Evolutionary conservation across 2,797 vertebrate genomes (phyloP).

Genomic region (Glossophaga mutica): DNA sequence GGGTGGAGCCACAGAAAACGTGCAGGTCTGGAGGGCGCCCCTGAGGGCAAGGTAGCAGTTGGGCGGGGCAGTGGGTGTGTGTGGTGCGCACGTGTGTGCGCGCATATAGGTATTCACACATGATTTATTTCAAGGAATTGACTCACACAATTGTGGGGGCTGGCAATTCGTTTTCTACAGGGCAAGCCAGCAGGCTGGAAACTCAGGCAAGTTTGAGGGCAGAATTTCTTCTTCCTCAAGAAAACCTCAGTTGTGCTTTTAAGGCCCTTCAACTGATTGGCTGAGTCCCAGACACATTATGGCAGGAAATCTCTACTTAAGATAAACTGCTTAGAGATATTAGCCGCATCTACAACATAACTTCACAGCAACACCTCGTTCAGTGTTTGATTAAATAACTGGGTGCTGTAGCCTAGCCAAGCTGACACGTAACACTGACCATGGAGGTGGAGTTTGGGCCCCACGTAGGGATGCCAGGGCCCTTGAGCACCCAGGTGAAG

Average conservation of each 20-base stretch:
- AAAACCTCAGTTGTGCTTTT: not conserved
- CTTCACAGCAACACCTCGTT: not conserved
- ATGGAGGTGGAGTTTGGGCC: rapidly evolving
- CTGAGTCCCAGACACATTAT: not conserved
- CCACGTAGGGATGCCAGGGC: not conserved
- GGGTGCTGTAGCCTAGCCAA: too few relatives aligned
- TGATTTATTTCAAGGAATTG: not conserved
- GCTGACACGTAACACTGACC: not conserved
- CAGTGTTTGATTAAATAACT: not conserved
- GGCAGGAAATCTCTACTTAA: not conserved
- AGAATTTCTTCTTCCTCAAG: not conserved
- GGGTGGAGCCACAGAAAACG: not conserved
- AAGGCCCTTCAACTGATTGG: not conserved
- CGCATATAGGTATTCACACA: not conserved
- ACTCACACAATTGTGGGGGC: not conserved
- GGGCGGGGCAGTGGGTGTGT: not conserved
- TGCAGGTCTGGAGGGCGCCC: not conserved
- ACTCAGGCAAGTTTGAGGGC: not conserved
- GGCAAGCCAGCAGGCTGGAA: not conserved
- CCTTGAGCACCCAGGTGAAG: not conserved
- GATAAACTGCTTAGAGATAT: not conserved
- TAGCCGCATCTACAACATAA: not conserved
- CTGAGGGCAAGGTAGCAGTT: not conserved
- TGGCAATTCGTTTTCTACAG: not conserved
- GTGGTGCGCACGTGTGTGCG: too few relatives aligned